Evolutionary conservation across 1,140 invertebrate species (phyloP), one percentile per base, ranked within the genome.

Genomic region (Drosophila ficusphila): DNA sequence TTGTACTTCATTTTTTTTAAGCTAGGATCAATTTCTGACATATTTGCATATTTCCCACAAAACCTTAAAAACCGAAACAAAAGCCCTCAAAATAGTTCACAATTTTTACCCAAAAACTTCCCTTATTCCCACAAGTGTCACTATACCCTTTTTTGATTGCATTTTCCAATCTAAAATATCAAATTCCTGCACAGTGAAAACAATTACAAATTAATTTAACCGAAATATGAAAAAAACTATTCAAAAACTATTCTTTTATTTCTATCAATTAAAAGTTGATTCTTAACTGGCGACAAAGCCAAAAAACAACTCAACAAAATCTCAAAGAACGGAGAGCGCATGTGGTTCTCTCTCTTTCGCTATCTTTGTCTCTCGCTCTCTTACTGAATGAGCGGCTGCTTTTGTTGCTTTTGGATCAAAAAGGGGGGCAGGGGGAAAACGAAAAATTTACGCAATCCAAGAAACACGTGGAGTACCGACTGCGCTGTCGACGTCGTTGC

Each of bases 371-470:
- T 51, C 29, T 14, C 33, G 18, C 21, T 29, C 38, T 18, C 27
- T 33, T 46, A 39, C 34, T 33, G 14, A 11, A 33, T 23, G 44
- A 36, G 49, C 58, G 33, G 46, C 31, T 39, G 69, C 69, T 73
- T n/a, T n/a, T n/a, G n/a, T n/a, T n/a, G 65, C 67, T 56, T 69
- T 27, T 29, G 38, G 47, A 4, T 18, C 12, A 16, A 19, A 4
- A 16, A 34, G 5, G 21, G 9, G 4, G n/a, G 7, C n/a, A 21
- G 47, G 16, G 3, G 39, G 34, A 31, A 21, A 19, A 4, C 49
- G 41, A 54, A 76, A 42, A 71, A 79, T 85, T 85, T 85, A 85
- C 81, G 81, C 82, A 88, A 86, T 77, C 62, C 64, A 78, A 60
- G 68, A 86, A 86, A 82, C 82, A 88, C 82, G 82, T 88, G 82